A percentile compares a stretch with the other conserved stretches of the same genome.
Conservation (phyloP, 2,797 vertebrate species). For the Lacerta viridis region DNA sequence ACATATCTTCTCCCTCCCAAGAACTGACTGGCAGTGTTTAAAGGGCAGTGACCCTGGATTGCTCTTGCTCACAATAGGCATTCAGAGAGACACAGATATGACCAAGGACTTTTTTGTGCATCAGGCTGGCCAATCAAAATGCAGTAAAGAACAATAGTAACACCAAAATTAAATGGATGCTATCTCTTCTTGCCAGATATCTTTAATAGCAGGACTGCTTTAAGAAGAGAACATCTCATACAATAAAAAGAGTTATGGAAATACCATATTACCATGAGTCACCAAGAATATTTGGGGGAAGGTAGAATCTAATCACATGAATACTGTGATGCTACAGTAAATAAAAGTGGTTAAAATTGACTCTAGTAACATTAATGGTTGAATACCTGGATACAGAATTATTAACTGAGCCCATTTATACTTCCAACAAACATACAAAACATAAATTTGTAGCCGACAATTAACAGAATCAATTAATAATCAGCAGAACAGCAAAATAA, state of each 20-base stretch:
- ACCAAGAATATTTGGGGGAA: slow-evolving; percentile 56
- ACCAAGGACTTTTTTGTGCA: slow-evolving; percentile 42
- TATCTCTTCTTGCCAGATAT: slow-evolving; percentile 57
- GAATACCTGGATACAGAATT: slow-evolving; percentile 25
- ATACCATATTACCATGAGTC: slow-evolving; percentile 36
- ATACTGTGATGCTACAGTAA: slow-evolving; percentile 42
- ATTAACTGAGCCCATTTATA: slow-evolving; percentile 47
- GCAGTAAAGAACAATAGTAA: slow-evolving; percentile 59
- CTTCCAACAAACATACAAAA: slow-evolving; percentile 52
- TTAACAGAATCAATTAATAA: slow-evolving; percentile 48
- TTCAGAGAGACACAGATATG: slow-evolving; percentile 48
- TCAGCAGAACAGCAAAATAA: slow-evolving; percentile 24
- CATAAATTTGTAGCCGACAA: slow-evolving; percentile 15
- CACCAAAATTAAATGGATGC: slow-evolving; percentile 59
- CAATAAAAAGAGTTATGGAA: slow-evolving; percentile 54
- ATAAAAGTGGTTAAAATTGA: background rate
- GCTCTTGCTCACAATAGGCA: slow-evolving; percentile 54
- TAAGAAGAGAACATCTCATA: slow-evolving; percentile 55
- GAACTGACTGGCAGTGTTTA: slow-evolving; percentile 53
- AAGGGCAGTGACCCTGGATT: slow-evolving; percentile 47
- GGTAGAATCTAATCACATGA: slow-evolving; percentile 42
- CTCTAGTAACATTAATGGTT: background rate
- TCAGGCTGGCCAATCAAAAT: slow-evolving; percentile 51
- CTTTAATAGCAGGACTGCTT: slow-evolving; percentile 59
- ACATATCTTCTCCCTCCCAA: slow-evolving; percentile 56